Percentiles rank a stretch among this genome's conserved stretches.
Evolutionary conservation across 2,888 invertebrate genomes (phyloP).

Genomic region (Hypsopygia costalis): DNA sequence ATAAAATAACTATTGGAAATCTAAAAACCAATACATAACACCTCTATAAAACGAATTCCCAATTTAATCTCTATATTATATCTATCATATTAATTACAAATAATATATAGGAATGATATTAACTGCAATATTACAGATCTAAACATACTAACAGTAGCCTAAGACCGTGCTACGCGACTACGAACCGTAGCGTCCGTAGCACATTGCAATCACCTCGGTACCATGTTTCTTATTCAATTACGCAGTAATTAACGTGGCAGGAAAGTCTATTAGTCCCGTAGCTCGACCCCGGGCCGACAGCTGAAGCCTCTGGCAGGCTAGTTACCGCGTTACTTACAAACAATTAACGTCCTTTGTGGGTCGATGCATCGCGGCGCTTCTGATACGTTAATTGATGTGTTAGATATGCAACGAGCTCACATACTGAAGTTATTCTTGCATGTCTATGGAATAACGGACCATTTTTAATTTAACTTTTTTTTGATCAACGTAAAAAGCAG

Average conservation of each 20-base stretch:
- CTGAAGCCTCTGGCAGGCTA: conserved; percentile 33
- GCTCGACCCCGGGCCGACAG: conserved; percentile 21
- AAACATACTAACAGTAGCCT: too few species aligned
- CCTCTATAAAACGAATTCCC: too few species aligned
- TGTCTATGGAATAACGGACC: not conserved
- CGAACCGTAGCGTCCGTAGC: too few species aligned
- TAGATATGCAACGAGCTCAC: conserved; percentile 15
- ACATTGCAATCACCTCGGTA: not conserved
- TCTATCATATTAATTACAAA: too few species aligned
- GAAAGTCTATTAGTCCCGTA: conserved; percentile 26
- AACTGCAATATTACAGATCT: too few species aligned
- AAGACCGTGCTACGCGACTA: not conserved
- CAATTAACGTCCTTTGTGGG: conserved; percentile 40
- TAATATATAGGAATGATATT: too few species aligned
- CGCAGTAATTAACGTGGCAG: conserved; percentile 31
- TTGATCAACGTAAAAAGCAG: too few species aligned
- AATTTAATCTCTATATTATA: too few species aligned
- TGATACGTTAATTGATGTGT: conserved; percentile 34
- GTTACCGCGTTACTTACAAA: conserved; percentile 66
- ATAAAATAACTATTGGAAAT: too few species aligned
- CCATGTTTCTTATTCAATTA: conserved; percentile 37
- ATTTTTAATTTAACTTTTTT: too few species aligned
- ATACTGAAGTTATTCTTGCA: not conserved
- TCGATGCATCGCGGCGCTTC: conserved; percentile 22
- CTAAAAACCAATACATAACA: too few species aligned